Base-by-base conservation (phyloP, 2,113 vertebrate species). In the Nerophis lumbriciformis region DNA sequence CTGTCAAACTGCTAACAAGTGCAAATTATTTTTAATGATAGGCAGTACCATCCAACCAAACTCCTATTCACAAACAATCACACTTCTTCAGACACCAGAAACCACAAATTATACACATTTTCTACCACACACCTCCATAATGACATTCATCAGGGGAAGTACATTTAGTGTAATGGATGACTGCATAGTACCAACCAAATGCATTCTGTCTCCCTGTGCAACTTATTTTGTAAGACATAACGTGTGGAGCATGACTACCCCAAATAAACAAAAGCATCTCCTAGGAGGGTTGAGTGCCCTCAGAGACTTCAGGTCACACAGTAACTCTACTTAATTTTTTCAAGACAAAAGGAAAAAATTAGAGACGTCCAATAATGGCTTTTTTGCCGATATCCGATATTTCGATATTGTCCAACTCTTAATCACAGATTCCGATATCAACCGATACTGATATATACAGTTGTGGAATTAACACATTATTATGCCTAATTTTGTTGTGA, bases 21-120 rank as follows among this genome's bases (percentile, higher is more conserved):
- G 71, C 79, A 85, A 85, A 87, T 87, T 76, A 85, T 81, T 87
- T 86, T 86, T 88, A 86, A 87, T 84, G 82, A 85, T 75, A 83
- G 79, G 78, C 70, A 72, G 69, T 83, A 77, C 65, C 72, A 77
- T 80, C 79, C 80, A 68, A 79, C 81, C 76, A 80, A 79, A 69
- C 79, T 73, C 72, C 80, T 72, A 55, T 69, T 71, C 68, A 67
- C 79, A 77, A 77, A 80, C 65, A 61, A 61, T 56, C 42, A 39
- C 19, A 67, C 13, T 5, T 38, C 3, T 16, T 42, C 60, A 60
- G 50, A 61, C 16, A 45, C 60, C 53, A 48, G 9, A 53, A 75
- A 62, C 68, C 71, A 10, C 28, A 57, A 49, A 64, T n/a, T 63
- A 63, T 66, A 21, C 59, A 50, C 48, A 52, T 58, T 62, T 36